Conservation (phyloP, 2,888 invertebrate genomes). For the Lasioglossum villosulum region DNA sequence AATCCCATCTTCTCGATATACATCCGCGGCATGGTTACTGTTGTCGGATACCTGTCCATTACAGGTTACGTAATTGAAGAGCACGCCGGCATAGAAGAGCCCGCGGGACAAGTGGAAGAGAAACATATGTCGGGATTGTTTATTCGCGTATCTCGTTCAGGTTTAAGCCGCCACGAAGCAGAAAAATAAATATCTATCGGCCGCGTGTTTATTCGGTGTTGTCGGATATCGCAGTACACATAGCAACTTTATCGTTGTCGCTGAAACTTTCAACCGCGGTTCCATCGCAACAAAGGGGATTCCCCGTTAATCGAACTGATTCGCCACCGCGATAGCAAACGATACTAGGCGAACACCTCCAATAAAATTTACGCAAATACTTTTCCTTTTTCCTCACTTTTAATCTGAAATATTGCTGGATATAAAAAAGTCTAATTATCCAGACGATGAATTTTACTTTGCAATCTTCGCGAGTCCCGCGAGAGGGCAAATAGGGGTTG, state of each 20-base stretch:
- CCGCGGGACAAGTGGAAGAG: constrained; percentile 61
- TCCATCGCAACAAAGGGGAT: constrained; percentile 26
- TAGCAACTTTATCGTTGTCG: constrained; percentile 72
- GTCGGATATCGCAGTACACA: constrained; percentile 74
- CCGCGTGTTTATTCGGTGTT: constrained; percentile 68
- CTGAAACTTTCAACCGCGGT: constrained; percentile 37
- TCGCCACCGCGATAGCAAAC: not conserved
- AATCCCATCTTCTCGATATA: not conserved
- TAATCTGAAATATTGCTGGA: not conserved
- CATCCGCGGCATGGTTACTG: not conserved
- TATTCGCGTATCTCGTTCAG: constrained; percentile 68
- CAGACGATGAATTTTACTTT: not conserved
- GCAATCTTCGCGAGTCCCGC: not conserved
- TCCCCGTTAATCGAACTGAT: constrained; percentile 12
- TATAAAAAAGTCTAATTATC: not conserved
- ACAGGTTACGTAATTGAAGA: constrained; percentile 50
- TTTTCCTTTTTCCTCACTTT: not conserved
- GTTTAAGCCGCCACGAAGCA: constrained; percentile 61
- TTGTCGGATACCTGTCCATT: constrained; percentile 14
- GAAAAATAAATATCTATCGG: constrained; percentile 71
- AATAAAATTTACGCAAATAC: not conserved
- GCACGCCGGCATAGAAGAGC: constrained; percentile 43
- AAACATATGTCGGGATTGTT: constrained; percentile 72
- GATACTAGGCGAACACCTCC: not conserved
- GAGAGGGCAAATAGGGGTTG: not conserved